These are phyloP conservation scores for Carapus acus DNA, from an alignment of 2,797 vertebrate species.

Conservation along the genomic window DNA sequence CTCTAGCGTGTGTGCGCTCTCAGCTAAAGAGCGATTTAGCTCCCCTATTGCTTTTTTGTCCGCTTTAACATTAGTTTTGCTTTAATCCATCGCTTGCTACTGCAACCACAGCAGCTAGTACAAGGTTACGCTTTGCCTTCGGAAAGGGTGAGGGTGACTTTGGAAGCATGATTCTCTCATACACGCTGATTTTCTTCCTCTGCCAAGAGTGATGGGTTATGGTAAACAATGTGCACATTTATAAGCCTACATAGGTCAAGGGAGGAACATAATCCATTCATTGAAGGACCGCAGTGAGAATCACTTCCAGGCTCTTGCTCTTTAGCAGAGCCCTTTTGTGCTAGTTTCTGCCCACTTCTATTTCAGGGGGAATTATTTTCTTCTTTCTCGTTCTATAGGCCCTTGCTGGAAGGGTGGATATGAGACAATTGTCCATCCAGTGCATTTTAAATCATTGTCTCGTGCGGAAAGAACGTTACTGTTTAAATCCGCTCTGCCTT, in stretches of 20 bases:
- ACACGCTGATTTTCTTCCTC: slow-evolving; percentile 7
- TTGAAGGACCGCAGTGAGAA: neutral
- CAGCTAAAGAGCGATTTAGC: slow-evolving; percentile 27
- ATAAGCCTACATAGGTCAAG: neutral
- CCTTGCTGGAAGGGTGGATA: no score
- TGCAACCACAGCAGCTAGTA: slow-evolving; percentile 18
- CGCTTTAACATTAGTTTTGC: neutral
- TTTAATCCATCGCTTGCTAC: slow-evolving; percentile 19
- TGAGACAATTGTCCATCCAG: no score
- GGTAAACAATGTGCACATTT: neutral
- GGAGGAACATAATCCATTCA: neutral
- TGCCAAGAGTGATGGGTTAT: slow-evolving; percentile 3
- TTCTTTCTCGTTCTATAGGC: no score
- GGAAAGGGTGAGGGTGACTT: slow-evolving; percentile 4
- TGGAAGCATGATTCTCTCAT: slow-evolving; percentile 6
- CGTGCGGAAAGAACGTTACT: no score
- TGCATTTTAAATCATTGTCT: no score
- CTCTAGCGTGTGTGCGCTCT: slow-evolving; percentile 17
- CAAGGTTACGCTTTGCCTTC: slow-evolving; percentile 17
- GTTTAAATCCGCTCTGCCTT: neutral
- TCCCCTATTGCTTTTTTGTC: slow-evolving; percentile 2
- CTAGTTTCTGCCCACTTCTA: no score
- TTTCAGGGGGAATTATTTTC: no score
- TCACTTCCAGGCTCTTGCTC: no score
- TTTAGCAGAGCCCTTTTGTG: no score